These are phyloP conservation scores for Buathra laborator DNA, from an alignment of 2,888 invertebrate genomes.

Conservation along the genomic window DNA sequence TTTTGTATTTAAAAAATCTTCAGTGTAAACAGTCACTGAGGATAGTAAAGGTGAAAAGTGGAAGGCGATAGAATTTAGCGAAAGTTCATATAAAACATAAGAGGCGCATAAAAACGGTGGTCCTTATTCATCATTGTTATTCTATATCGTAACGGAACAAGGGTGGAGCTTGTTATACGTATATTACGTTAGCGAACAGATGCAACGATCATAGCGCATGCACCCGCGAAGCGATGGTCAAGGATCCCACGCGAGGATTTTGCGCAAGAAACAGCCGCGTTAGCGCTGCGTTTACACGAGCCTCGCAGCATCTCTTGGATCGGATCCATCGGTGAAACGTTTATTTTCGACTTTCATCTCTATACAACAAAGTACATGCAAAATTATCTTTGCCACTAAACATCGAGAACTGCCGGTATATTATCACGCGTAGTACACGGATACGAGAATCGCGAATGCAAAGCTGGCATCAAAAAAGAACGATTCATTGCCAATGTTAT, in stretches of 20 bases:
- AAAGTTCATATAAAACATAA: no score
- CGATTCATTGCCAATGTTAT: constrained; percentile 57
- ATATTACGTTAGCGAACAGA: neutral
- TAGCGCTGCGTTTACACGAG: constrained; percentile 25
- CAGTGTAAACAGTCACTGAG: no score
- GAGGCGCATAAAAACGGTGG: no score
- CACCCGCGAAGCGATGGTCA: constrained; percentile 58
- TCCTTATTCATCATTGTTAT: no score
- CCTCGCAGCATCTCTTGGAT: constrained; percentile 60
- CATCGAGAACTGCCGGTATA: neutral
- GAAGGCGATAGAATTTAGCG: no score
- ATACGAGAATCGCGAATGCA: neutral
- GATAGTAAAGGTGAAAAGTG: no score
- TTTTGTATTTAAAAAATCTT: neutral
- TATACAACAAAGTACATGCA: constrained; percentile 22
- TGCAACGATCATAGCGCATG: constrained; percentile 16
- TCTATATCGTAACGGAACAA: no score
- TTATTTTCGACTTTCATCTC: constrained; percentile 53
- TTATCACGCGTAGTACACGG: neutral
- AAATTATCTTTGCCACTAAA: constrained; percentile 13
- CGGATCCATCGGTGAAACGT: constrained; percentile 44
- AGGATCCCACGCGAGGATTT: constrained; percentile 58
- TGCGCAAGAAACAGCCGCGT: constrained; percentile 56
- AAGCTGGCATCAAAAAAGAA: constrained; percentile 19
- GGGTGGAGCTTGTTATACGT: no score